Conservation (phyloP, 2,797 vertebrate species). For the Alectoris magna region DNA sequence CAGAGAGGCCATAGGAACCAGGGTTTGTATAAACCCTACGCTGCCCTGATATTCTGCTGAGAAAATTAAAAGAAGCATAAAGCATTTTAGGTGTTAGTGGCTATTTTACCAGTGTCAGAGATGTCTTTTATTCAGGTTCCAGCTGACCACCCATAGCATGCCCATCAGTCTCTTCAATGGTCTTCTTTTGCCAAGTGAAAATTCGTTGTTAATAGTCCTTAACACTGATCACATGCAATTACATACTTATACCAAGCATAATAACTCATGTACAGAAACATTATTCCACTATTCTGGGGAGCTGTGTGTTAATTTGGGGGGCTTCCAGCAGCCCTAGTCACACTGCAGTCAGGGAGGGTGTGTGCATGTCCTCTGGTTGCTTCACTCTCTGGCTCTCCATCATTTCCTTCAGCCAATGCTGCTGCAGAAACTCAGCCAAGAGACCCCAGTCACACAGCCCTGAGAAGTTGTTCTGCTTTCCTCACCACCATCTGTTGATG, state of each 20-base stretch:
- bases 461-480: background rate
- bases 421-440: accelerated
- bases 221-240: background rate
- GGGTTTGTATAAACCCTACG: background rate
- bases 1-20: background rate
- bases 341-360: background rate
- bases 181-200: background rate
- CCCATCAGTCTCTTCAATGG: background rate
- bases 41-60: background rate
- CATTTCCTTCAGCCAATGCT: background rate
- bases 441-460: background rate
- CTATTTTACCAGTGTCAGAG: background rate
- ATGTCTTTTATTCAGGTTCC: background rate
- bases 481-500: accelerated
- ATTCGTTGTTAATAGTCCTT: background rate
- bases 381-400: background rate
- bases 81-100: background rate
- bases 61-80: background rate
- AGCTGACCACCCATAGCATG: background rate
- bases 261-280: background rate
- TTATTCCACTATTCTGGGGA: background rate
- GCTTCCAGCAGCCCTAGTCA: background rate
- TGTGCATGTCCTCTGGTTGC: background rate
- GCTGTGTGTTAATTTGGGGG: background rate
- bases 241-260: background rate